Evolutionary conservation across 2,113 vertebrate genomes (phyloP).

Genomic region (Megaptera novaeangliae): DNA sequence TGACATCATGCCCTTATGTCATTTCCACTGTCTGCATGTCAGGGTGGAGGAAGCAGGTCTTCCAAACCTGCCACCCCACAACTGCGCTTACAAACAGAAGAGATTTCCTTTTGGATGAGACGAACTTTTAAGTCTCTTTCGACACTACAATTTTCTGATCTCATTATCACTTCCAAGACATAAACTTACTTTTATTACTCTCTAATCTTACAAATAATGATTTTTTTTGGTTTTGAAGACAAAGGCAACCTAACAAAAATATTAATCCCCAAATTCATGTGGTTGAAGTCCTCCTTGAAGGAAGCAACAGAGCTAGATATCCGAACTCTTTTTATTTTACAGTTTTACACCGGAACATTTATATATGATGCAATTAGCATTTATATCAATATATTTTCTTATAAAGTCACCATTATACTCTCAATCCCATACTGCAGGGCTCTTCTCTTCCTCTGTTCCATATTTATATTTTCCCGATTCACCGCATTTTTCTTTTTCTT

Average conservation of each 20-base stretch:
- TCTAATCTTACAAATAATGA: neutral
- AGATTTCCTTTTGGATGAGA: neutral
- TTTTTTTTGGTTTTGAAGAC: neutral
- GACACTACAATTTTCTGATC: neutral
- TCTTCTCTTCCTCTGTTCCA: neutral
- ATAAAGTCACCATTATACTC: neutral
- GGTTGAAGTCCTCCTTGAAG: neutral
- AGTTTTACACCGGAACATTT: neutral
- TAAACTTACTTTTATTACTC: neutral
- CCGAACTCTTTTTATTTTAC: neutral
- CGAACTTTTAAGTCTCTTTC: neutral
- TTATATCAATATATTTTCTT: neutral
- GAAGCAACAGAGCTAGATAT: neutral
- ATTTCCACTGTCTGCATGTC: neutral
- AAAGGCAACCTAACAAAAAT: neutral
- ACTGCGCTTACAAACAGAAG: neutral
- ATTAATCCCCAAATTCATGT: neutral
- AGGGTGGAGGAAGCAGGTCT: neutral
- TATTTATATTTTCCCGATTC: neutral
- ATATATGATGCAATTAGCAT: neutral
- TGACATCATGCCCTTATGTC: neutral
- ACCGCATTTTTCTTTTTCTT: neutral
- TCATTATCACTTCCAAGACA: neutral
- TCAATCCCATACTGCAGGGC: neutral
- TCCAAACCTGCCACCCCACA: accelerated